These are phyloP conservation scores for Orbicella faveolata DNA, from an alignment of 64 coral and sea anemone genomes.

Conservation along the genomic window DNA sequence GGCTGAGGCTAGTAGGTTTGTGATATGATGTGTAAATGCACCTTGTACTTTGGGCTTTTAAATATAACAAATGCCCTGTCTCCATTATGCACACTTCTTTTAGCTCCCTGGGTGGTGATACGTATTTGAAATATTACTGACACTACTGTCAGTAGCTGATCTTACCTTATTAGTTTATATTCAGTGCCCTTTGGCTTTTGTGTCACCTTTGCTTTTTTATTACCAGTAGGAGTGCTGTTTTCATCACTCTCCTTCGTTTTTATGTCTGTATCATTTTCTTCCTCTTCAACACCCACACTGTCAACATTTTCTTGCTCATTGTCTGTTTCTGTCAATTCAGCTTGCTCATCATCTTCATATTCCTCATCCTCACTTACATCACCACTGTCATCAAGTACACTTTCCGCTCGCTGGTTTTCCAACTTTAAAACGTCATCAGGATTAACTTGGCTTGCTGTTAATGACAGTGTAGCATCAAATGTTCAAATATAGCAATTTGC, in stretches of 20 bases:
- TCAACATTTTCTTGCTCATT: not conserved
- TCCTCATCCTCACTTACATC: not conserved
- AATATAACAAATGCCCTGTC: too few relatives aligned
- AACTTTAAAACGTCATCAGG: slow-evolving; percentile 52
- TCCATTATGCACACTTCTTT: too few relatives aligned
- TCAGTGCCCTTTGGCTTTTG: slow-evolving; percentile 83
- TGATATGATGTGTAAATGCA: too few relatives aligned
- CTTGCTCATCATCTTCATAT: not conserved
- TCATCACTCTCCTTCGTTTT: not conserved
- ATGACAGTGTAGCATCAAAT: not conserved
- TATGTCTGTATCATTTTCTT: not conserved
- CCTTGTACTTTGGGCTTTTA: too few relatives aligned
- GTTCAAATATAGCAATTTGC: not conserved
- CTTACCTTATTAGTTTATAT: slow-evolving; percentile 91
- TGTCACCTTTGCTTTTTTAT: not conserved
- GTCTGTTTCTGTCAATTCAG: not conserved
- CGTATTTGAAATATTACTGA: too few relatives aligned
- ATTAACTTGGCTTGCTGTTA: slow-evolving; percentile 7
- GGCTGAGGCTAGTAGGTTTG: too few relatives aligned
- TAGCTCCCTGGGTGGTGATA: too few relatives aligned
- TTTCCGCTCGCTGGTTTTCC: slow-evolving; percentile 17
- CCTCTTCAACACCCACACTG: not conserved
- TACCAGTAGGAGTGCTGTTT: not conserved
- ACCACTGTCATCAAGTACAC: not conserved
- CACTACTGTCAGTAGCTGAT: too few relatives aligned